Evolutionary conservation across 2,113 vertebrate species (phyloP), one percentile per base, ranked within the genome.

Genomic region (Symphodus melops): DNA sequence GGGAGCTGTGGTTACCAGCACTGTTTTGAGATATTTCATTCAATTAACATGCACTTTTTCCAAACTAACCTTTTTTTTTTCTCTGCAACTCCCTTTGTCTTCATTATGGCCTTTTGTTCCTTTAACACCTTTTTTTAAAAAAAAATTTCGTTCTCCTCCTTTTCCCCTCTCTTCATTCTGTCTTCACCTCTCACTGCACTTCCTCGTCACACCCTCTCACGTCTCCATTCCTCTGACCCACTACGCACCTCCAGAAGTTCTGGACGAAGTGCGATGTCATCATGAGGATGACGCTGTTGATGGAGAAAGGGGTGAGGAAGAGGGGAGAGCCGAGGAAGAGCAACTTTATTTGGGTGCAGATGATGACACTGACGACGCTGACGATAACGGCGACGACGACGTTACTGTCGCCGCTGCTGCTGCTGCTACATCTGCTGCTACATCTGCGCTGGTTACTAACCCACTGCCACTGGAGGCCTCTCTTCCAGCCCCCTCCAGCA

Each of bases 391-490:
- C 9, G 58, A 17, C 58, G 52, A n/a, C 54, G 48, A 12, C 66
- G 44, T 19, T 62, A 39, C 21, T 68, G 52, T 42, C 61, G 76
- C n/a, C 61, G 79, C 8, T 64, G 71, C 10, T 36, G 3, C 28
- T 44, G 54, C 7, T 55, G 55, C 33, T 75, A 54, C 70, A 61
- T 64, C 77, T 60, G 39, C 86, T 8, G 82, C 81, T 77, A 36
- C 77, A 0, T 76, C 86, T 81, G 68, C 71, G 8, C 62, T 78
- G 74, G 70, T 77, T 86, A 91, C 88, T 90, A 89, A 92, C 90
- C 41, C 52, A 4, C 75, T 69, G 54, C 85, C 57, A 19, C 65
- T 63, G 64, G 88, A 91, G 70, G 80, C 69, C 11, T 37, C 23
- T 44, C 46, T 72, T 42, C 71, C 86, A 37, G 33, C 88, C 74